Conservation (phyloP, 2,888 invertebrate genomes). For the Idaea aversata region DNA sequence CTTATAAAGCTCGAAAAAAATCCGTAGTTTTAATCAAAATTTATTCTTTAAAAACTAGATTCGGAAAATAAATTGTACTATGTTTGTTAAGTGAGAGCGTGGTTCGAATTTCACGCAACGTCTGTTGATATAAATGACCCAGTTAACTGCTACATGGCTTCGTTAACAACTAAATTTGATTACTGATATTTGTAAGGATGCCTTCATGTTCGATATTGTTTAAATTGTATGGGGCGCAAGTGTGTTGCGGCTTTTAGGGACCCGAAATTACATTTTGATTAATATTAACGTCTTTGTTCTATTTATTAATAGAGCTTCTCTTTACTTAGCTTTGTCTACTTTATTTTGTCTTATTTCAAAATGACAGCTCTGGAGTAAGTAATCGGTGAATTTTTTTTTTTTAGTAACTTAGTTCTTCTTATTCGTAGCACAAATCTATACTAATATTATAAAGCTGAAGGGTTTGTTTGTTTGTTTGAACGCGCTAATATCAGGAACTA, state of each 20-base stretch:
- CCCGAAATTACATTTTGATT: neutral
- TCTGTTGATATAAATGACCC: neutral
- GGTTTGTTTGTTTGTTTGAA: too few species aligned
- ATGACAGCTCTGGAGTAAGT: too few species aligned
- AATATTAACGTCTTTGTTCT: neutral
- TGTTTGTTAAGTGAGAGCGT: neutral
- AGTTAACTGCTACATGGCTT: slow-evolving; percentile 1
- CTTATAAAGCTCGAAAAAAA: neutral
- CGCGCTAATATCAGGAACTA: too few species aligned
- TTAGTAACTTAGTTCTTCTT: too few species aligned
- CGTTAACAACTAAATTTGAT: slow-evolving; percentile 2
- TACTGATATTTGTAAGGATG: neutral
- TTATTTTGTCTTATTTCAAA: too few species aligned
- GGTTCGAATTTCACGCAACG: neutral
- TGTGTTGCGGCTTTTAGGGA: neutral
- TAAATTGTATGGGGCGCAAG: neutral
- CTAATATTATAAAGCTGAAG: too few species aligned
- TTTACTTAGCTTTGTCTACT: too few species aligned
- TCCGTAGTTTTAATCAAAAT: neutral
- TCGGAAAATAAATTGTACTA: neutral
- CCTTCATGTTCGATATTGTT: neutral
- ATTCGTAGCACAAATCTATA: too few species aligned
- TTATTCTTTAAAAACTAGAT: neutral
- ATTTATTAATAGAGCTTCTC: too few species aligned
- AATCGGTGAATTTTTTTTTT: too few species aligned